Evolutionary conservation across 1,140 invertebrate genomes (phyloP), one percentile per base, ranked within the genome.

Genomic region (Leptinotarsa texana): DNA sequence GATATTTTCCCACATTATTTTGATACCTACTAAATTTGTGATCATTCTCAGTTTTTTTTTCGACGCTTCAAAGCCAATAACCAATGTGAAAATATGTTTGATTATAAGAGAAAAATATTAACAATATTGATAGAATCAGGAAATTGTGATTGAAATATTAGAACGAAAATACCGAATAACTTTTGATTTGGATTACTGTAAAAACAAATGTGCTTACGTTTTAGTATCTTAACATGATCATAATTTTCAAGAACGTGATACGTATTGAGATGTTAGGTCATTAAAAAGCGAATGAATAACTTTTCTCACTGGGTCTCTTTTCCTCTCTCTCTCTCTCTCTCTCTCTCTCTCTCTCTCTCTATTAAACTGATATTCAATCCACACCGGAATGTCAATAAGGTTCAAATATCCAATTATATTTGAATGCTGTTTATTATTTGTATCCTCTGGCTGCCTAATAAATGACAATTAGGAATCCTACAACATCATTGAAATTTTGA

Each of bases 391-490:
- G 49, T 57, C 49, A 57, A 57, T 57, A 13, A 57, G 49, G 49
- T 57, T 57, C 51, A 57, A 57, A 57, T 57, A 57, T n/a, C 13
- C 51, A 57, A 57, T 57, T 57, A 57, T 57, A n/a, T 57, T 57
- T 57, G 51, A 57, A 57, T n/a, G 51, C n/a, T 57, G 13, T 57
- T 57, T 57, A 57, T 57, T 13, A 57, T 57, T 57, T n/a, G n/a
- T 57, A 13, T 4, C 15, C 51, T 57, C n/a, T n/a, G n/a, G 51
- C 51, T 57, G n/a, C 49, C n/a, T n/a, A n/a, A 57, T 57, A 57
- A 57, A 13, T 57, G 49, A 57, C 49, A 57, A 13, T 57, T 13
- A 17, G 51, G 15, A 57, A 57, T 15, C 49, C 49, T 51, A 51
- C 49, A 51, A 13, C 49, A 57, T 57, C 11, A 57, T 57, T 5